A percentile compares a stretch with the other conserved stretches of the same genome.
Conservation (phyloP, 2,888 invertebrate genomes). For the Lamellibrachia columna region DNA sequence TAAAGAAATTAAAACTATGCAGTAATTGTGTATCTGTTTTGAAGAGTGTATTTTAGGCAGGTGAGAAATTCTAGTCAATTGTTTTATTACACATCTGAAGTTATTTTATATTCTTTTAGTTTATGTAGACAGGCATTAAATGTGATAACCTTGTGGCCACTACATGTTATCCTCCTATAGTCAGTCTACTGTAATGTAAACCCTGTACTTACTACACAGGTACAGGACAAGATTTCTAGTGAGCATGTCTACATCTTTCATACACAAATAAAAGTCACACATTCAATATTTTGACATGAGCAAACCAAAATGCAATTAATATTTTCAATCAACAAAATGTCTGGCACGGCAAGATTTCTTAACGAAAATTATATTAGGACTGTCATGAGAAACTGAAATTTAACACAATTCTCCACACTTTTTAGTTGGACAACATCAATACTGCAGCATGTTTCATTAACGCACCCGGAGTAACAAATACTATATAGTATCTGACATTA, state of each 20-base stretch:
- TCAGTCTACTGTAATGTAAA: not conserved
- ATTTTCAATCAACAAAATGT: not conserved
- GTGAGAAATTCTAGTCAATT: not conserved
- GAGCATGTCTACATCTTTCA: not conserved
- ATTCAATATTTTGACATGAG: not conserved
- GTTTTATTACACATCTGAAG: not conserved
- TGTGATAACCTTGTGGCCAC: too few relatives aligned
- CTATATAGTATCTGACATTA: not conserved
- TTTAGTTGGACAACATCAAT: not conserved
- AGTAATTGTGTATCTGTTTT: not conserved
- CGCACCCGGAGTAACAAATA: too few relatives aligned
- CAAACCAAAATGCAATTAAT: not conserved
- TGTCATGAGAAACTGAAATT: not conserved
- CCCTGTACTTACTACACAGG: not conserved
- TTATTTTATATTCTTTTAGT: not conserved
- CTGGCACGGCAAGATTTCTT: not conserved
- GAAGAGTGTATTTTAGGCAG: not conserved
- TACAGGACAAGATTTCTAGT: not conserved
- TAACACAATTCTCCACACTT: not conserved
- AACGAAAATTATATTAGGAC: not conserved
- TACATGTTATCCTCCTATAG: too few relatives aligned
- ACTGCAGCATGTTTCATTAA: not conserved
- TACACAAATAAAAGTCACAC: not conserved
- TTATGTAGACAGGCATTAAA: too few relatives aligned
- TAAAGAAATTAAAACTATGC: not conserved